Evolutionary conservation across 2,113 vertebrate species (phyloP), one percentile per base, ranked within the genome.

Genomic region (Poecilia latipinna): DNA sequence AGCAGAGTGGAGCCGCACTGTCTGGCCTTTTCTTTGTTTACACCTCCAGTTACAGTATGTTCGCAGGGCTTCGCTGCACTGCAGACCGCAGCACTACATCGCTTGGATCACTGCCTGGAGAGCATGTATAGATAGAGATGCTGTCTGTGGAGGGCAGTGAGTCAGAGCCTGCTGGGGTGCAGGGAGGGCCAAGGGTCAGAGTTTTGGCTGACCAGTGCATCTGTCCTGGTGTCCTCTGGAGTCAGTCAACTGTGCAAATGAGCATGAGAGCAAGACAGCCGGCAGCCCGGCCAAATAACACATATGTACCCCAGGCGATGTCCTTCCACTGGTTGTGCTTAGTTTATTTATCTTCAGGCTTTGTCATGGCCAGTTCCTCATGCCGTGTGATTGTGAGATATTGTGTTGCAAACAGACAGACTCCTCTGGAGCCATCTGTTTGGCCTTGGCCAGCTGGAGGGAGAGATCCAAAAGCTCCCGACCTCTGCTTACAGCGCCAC

Each of bases 211-310:
- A 82, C 72, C 80, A 78, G 39, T 26, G 37, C 10, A n/a, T 63
- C 22, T 31, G 63, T 62, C 61, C 79, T 13, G 29, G 68, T 70
- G 83, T 87, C 80, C 76, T 88, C 84, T 60, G 28, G 80, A 88
- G 80, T 75, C 69, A 32, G 75, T 77, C 83, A 91, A 85, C 90
- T 92, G 89, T 91, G 82, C 79, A 93, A 91, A 93, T 82, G 83
- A 82, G 88, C 75, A 10, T 48, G 68, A 74, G 78, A 84, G 76
- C 80, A 82, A 79, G 65, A 78, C 75, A 64, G 75, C 75, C 73
- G 78, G 74, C 39, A 63, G 57, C 62, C 61, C 28, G 48, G 83
- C 86, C 85, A 87, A 88, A 85, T 60, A 78, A 77, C 75, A 82
- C 75, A 82, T 24, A 60, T n/a, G 62, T 60, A 68, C 75, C 73